Base-by-base conservation (phyloP, 1,140 invertebrate genomes). In the Euura saliciscinereae region DNA sequence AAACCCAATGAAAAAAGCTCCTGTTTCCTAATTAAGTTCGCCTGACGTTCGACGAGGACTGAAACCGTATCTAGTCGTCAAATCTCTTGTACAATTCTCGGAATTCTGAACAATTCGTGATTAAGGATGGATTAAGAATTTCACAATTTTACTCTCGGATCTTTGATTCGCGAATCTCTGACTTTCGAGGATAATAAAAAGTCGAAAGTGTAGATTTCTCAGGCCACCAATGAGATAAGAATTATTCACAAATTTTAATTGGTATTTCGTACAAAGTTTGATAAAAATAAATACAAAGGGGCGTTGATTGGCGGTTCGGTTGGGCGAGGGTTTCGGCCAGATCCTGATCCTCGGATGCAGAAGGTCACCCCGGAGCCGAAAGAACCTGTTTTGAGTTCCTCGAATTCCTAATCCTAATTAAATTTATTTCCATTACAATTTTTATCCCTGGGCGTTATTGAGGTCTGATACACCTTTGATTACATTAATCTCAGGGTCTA, bases 341-440 rank as follows among this genome's bases (percentile, higher is more conserved):
- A 69, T 28, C 28, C 28, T 28, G 44, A 71, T 69, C 68, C 69
- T 73, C 28, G 28, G 28, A 28, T 28, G 71, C 51, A 75, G 78
- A 82, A 80, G 78, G 79, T 82, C 77, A 79, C 68, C 43, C 44
- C 43, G 43, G 65, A 46, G 72, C n/a, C 70, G 66, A 66, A 73
- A 70, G 72, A 82, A 82, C 79, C 79, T 77, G 82, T 73, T 78
- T 71, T 75, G 72, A 68, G 65, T 86, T 87, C 85, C 70, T 65
- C 75, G 84, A 87, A 87, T 84, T 83, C 80, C 82, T 87, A 86
- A 86, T 86, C 85, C 85, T 86, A 86, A 87, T 87, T 85, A 85
- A 87, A 86, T 86, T 86, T 86, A 85, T 87, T 84, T 82, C 81
- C 81, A 81, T 83, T 80, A 78, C 77, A 59, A 59, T 59, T 59